Percentiles rank a stretch among this genome's conserved stretches.
These are phyloP conservation scores for Tyto alba DNA, from an alignment of 2,113 vertebrate genomes.

Conservation along the genomic window DNA sequence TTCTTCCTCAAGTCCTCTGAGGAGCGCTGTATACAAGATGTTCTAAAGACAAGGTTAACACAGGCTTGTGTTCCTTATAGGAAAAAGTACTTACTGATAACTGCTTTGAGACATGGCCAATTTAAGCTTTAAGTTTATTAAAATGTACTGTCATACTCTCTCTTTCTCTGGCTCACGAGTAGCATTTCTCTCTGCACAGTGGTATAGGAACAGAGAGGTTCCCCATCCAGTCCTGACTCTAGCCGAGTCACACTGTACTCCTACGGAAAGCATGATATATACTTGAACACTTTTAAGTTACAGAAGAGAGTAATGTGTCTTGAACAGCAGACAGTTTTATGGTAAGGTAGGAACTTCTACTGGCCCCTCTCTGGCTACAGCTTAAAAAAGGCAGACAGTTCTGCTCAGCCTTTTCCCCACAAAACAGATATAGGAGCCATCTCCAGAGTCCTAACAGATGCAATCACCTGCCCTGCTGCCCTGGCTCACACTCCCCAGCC, in stretches of 20 bases:
- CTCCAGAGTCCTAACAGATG: neutral
- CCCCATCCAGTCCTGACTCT: neutral
- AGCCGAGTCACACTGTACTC: neutral
- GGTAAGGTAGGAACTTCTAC: neutral
- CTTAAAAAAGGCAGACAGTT: neutral
- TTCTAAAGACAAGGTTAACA: constrained; percentile 4
- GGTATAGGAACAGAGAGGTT: neutral
- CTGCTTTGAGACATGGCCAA: neutral
- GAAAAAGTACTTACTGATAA: constrained; percentile 8
- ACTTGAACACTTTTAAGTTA: neutral
- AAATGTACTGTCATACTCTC: neutral
- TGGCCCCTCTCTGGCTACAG: neutral
- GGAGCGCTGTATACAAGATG: neutral
- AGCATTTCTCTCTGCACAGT: neutral
- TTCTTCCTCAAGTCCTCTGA: constrained; percentile 12
- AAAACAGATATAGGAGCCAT: neutral
- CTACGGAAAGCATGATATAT: neutral
- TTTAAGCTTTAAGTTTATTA: constrained; percentile 31
- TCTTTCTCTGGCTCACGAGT: neutral
- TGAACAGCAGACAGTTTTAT: neutral
- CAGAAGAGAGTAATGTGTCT: neutral
- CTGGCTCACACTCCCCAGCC: neutral
- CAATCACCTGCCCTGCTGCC: neutral
- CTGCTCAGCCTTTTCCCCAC: neutral
- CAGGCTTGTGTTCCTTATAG: neutral